phyloP scores from a whole-genome alignment of 1,140 invertebrate genomes.

The Oscheius sp. region DNA sequence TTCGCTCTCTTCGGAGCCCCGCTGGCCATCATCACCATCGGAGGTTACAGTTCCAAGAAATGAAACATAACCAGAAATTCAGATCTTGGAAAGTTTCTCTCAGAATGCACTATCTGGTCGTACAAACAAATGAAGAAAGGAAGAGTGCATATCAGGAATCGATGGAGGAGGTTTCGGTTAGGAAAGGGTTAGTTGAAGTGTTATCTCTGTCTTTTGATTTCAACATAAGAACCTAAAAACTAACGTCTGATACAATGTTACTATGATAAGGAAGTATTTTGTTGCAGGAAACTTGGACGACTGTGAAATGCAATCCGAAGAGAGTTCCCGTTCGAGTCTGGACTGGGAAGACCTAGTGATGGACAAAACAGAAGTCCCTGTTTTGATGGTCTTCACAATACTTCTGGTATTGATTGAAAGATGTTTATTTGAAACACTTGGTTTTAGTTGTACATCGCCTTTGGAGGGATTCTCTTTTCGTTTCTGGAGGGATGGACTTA shows the following conservation, averaged over 20 bases:
- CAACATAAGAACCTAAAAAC: not conserved
- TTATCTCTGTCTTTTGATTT: conserved; percentile 6
- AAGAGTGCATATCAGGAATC: not conserved
- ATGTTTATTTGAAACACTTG: not conserved
- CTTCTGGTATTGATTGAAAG: conserved; percentile 46
- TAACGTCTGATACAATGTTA: conserved; percentile 1
- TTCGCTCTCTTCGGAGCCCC: conserved; percentile 77
- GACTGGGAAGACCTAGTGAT: conserved; percentile 42
- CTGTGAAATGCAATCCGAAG: not conserved
- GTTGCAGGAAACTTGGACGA: not conserved
- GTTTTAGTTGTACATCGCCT: conserved; percentile 66
- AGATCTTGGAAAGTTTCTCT: conserved; percentile 60
- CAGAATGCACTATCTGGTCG: conserved; percentile 60
- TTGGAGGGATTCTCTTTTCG: conserved; percentile 78
- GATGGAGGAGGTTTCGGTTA: conserved; percentile 37
- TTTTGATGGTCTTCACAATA: conserved; percentile 58
- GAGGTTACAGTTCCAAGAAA: conserved; percentile 15
- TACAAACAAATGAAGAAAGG: conserved; percentile 44
- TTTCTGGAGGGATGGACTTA: conserved; percentile 81
- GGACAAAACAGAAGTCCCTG: conserved; percentile 58
- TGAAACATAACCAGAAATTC: not conserved
- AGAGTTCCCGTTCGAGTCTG: conserved; percentile 16
- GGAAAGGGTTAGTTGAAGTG: conserved; percentile 36
- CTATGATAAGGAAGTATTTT: conserved; percentile 1
- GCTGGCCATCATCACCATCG: conserved; percentile 71